These are phyloP conservation scores for Poeciliopsis gracilis DNA, from an alignment of 2,797 vertebrate genomes.

Conservation along the genomic window DNA sequence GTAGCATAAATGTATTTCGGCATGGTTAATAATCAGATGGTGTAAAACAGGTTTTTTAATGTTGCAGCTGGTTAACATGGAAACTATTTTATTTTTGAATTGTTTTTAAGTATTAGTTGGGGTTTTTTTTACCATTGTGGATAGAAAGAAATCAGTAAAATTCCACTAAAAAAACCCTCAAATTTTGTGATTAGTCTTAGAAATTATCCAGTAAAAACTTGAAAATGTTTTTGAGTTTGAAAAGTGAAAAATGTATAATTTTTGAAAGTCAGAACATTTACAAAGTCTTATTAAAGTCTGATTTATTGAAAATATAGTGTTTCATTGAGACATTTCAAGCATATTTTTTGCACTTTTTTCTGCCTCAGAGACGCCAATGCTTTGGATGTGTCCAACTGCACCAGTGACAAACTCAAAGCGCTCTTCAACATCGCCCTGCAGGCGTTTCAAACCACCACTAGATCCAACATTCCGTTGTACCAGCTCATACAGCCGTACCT, in stretches of 20 bases:
- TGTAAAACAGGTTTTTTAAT: not conserved
- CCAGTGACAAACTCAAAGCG: conserved; percentile 45
- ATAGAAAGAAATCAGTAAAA: too few species aligned
- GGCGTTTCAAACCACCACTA: conserved; percentile 29
- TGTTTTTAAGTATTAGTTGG: not conserved
- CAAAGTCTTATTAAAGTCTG: not conserved
- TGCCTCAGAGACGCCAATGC: conserved; percentile 54
- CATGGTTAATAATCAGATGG: not conserved
- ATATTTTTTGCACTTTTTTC: not conserved
- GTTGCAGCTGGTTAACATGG: not conserved
- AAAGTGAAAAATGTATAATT: too few species aligned
- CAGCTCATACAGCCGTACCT: conserved; percentile 56
- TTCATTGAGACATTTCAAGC: not conserved
- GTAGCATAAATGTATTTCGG: not conserved
- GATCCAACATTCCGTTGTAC: conserved; percentile 19
- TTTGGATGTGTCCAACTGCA: conserved; percentile 67
- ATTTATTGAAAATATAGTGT: not conserved
- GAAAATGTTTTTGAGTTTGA: too few species aligned
- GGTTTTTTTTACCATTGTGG: not conserved
- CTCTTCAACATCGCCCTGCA: conserved; percentile 64
- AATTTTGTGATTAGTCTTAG: too few species aligned
- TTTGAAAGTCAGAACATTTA: too few species aligned
- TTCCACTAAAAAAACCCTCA: too few species aligned
- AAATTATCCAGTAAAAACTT: too few species aligned
- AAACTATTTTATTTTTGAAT: not conserved